Evolutionary conservation across 2,888 invertebrate species (phyloP).

Genomic region (Anagyrus pseudococci): DNA sequence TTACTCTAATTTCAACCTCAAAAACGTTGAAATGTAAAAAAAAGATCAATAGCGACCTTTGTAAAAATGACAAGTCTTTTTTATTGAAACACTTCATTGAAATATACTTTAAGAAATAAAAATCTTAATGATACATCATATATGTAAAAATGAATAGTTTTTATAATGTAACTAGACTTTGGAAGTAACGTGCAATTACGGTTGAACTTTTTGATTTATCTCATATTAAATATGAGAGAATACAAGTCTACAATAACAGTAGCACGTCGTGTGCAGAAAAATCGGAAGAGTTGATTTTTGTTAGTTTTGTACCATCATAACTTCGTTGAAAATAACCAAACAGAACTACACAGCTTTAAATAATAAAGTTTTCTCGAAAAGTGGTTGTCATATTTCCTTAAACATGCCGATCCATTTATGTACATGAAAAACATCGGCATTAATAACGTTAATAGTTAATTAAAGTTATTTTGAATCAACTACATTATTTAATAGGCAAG

Average conservation of each 20-base stretch:
- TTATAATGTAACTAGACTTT: slow-evolving; percentile 8
- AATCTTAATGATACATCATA: background rate
- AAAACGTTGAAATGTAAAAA: slow-evolving; percentile 3
- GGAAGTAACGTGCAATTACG: slow-evolving; percentile 2
- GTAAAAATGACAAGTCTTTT: background rate
- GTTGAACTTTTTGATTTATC: background rate
- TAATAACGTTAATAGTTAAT: slow-evolving; percentile 15
- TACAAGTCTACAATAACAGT: slow-evolving; percentile 6
- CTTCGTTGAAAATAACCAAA: slow-evolving; percentile 34
- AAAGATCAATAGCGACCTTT: background rate
- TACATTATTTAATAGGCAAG: background rate
- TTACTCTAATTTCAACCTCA: slow-evolving; percentile 2
- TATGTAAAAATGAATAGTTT: slow-evolving; percentile 5
- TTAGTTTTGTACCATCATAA: slow-evolving; percentile 21
- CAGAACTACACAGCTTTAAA: slow-evolving; percentile 16
- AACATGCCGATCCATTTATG: slow-evolving; percentile 27
- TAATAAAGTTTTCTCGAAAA: slow-evolving; percentile 32
- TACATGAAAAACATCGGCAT: slow-evolving; percentile 24
- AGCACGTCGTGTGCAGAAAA: slow-evolving; percentile 30
- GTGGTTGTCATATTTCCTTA: slow-evolving; percentile 28
- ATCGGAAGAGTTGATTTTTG: slow-evolving; percentile 25
- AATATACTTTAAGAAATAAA: background rate
- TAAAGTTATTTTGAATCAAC: slow-evolving; percentile 2
- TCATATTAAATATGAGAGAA: slow-evolving; percentile 13
- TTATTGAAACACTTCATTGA: background rate